phyloP scores from a whole-genome alignment of 2,888 invertebrate species.

The Sepiola atlantica region DNA sequence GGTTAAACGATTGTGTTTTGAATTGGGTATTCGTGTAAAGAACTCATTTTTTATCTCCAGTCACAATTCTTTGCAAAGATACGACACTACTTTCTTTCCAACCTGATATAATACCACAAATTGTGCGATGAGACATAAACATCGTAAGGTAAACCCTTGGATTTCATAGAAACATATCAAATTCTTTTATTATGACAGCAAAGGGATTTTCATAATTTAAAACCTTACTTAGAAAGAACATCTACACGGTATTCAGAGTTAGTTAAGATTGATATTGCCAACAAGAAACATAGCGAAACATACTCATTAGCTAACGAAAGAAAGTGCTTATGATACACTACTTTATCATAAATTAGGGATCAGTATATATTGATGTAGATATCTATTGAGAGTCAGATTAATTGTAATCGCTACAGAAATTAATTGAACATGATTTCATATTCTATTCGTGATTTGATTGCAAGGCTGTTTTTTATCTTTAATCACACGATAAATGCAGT shows the following conservation, averaged over 20 bases:
- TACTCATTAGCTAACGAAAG: background rate
- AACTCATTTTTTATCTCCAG: too few species aligned
- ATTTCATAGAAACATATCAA: background rate
- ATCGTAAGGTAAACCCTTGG: background rate
- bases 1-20: too few species aligned
- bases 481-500: background rate
- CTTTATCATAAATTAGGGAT: background rate
- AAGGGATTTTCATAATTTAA: background rate
- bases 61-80: too few species aligned
- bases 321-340: too few species aligned
- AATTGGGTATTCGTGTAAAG: too few species aligned
- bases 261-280: background rate
- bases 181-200: background rate
- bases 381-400: background rate
- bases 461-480: background rate
- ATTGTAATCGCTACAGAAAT: background rate
- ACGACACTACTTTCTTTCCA: too few species aligned
- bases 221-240: background rate
- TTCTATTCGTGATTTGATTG: background rate
- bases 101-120: background rate
- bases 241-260: background rate
- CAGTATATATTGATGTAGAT: background rate
- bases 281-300: background rate
- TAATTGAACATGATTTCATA: background rate
- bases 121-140: background rate